Percentiles rank a stretch among this genome's conserved stretches.
Evolutionary conservation across 2,888 invertebrate species (phyloP).

Genomic region (Plagiodera versicolora): DNA sequence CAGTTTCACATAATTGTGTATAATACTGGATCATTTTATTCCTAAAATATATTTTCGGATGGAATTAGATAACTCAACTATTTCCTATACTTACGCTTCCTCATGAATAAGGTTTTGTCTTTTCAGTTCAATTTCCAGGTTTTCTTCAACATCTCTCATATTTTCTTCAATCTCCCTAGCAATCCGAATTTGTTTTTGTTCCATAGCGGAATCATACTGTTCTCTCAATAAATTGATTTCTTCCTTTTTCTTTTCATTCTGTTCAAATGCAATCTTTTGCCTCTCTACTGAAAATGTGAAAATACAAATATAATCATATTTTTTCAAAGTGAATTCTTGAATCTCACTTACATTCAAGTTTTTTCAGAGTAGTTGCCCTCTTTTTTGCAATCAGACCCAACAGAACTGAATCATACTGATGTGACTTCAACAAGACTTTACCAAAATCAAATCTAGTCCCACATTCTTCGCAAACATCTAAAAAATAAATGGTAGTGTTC

Average conservation of each 20-base stretch:
- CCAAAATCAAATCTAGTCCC: slow-evolving; percentile 46
- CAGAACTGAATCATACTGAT: slow-evolving; percentile 41
- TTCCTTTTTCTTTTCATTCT: slow-evolving; percentile 44
- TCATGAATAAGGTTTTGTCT: slow-evolving; percentile 47
- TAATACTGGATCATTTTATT: slow-evolving; percentile 66
- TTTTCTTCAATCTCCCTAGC: slow-evolving; percentile 46
- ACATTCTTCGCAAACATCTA: slow-evolving; percentile 47
- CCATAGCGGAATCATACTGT: slow-evolving; percentile 46
- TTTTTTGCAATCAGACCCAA: slow-evolving; percentile 47
- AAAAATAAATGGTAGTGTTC: slow-evolving; percentile 46
- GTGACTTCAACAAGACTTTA: slow-evolving; percentile 36
- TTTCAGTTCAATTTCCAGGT: slow-evolving; percentile 43
- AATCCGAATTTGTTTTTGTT: slow-evolving; percentile 43
- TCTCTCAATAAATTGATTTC: slow-evolving; percentile 44
- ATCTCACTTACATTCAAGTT: slow-evolving; percentile 48
- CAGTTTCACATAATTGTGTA: slow-evolving; percentile 63
- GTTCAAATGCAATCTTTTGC: slow-evolving; percentile 40
- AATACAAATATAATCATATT: background rate
- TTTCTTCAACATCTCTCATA: slow-evolving; percentile 42
- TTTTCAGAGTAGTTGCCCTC: slow-evolving; percentile 44
- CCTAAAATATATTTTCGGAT: slow-evolving; percentile 51
- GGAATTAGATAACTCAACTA: background rate
- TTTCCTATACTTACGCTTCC: slow-evolving; percentile 48
- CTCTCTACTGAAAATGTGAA: slow-evolving; percentile 45
- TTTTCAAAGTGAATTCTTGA: background rate